A percentile compares a stretch with the other conserved stretches of the same genome.
Evolutionary conservation across 1,140 invertebrate genomes (phyloP).

Genomic region (Lerema accius): DNA sequence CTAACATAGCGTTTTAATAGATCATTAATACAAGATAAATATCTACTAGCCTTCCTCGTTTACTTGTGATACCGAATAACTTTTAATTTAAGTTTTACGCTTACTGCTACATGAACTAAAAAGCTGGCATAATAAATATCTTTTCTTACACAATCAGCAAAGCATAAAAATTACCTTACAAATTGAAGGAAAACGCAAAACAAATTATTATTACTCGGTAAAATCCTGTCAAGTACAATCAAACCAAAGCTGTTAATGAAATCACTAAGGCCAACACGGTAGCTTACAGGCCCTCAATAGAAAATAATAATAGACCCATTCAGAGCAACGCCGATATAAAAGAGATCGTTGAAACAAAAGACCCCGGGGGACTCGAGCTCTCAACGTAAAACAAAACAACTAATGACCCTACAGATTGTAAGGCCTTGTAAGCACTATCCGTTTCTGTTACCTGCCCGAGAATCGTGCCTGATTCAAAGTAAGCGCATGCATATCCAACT

Average conservation of each 20-base stretch:
- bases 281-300: constrained; percentile 27
- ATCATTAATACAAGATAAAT: constrained; percentile 9
- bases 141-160: background rate
- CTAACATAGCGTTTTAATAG: background rate
- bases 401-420: constrained; percentile 31
- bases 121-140: background rate
- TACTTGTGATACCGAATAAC: background rate
- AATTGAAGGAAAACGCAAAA: background rate
- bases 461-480: constrained; percentile 4
- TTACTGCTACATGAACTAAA: background rate
- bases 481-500: background rate
- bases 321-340: constrained; percentile 27
- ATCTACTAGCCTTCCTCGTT: background rate
- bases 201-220: constrained; percentile 24
- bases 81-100: background rate
- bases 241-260: constrained; percentile 29
- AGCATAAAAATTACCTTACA: background rate
- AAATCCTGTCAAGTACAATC: constrained; percentile 30
- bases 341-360: constrained; percentile 33
- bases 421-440: constrained; percentile 23
- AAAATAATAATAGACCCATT: constrained; percentile 31
- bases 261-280: constrained; percentile 33
- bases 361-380: constrained; percentile 24
- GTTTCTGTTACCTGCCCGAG: constrained; percentile 19
- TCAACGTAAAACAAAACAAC: constrained; percentile 31